Evolutionary conservation across 2,888 invertebrate species (phyloP), one percentile per base, ranked within the genome.

Genomic region (Epistrophe grossulariae): DNA sequence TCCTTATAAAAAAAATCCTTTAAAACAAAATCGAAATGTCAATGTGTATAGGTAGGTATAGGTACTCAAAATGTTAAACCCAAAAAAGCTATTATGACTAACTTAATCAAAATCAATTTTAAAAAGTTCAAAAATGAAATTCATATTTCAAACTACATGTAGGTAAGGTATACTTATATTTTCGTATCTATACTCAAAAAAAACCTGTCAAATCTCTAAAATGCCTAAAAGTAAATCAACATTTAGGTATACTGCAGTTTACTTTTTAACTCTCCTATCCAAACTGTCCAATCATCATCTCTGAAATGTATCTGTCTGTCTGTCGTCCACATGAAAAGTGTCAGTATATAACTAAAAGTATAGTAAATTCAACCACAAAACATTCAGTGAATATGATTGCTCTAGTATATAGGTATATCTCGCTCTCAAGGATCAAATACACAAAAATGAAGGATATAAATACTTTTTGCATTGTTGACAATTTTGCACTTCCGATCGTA

Each of bases 401-500:
- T 62, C 6, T 19, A n/a, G 0, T 45, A 24, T 24, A 24, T 24
- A 24, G 3, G 24, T n/a, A n/a, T 15, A 15, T 40, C 4, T 17
- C 0, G 28, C 45, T 28, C 45, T n/a, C n/a, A 64, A 45, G 64
- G 45, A 15, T 64, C 64, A 43, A 4, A 35, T 45, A 43, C 15
- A 48, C 17, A 4, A 48, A 4, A 48, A 43, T 62, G 62, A 62
- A 43, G 43, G 62, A 66, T 17, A 66, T 66, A 48, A 66, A 66
- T 66, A 66, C 45, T 66, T 52, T 74, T 74, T 40, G 62, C 62
- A 17, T 52, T 17, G 62, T 62, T 64, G 50, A 50, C 60, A 38
- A 40, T 62, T 73, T 62, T 62, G 48, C 50, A 62, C 62, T 74
- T 24, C 31, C 40, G 74, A 62, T 74, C 74, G 35, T 35, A 62